Evolutionary conservation across 2,113 vertebrate species (phyloP), one percentile per base, ranked within the genome.

Genomic region (Seriola dumerili): DNA sequence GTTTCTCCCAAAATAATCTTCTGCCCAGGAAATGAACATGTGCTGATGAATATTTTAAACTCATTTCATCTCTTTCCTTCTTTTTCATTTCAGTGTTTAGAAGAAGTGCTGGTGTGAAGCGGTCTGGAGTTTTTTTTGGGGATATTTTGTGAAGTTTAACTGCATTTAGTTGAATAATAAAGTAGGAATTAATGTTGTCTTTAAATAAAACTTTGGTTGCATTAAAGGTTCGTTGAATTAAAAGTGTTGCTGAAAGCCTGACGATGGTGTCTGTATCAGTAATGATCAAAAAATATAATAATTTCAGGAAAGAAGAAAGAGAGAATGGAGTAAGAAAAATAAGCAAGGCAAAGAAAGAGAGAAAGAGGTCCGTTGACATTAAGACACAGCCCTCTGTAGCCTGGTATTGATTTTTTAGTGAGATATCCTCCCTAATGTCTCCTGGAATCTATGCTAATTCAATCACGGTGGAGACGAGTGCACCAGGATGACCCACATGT

Each of bases 381-480:
- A 73, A 81, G 69, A 81, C 46, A 32, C 6, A 57, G 59, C 32
- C 59, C 61, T 29, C 4, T 0, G 50, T 9, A 48, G 54, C 54
- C 34, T 32, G 6, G 19, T 62, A 85, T 76, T 81, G 82, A 84
- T 73, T 76, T 76, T 72, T 70, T 19, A 50, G 57, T 76, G 4
- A 72, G 67, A 65, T 13, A 44, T 68, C 48, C 64, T 72, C 44
- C 69, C 44, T 59, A 12, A 5, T 38, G 73, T 67, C 65, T 85
- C 57, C 72, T 80, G 58, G 46, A 75, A 76, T 89, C 84, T 72
- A 76, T 86, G 68, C 62, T 79, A 82, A 87, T 84, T 54, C 21
- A 44, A 42, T 75, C 72, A 68, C 12, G 13, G 48, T 65, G 29
- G n/a, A 67, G 61, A 84, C 14, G 4, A 40, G 13, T 25, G 44